Evolutionary conservation across 2,113 vertebrate species (phyloP).

Genomic region (Delphinapterus leucas): DNA sequence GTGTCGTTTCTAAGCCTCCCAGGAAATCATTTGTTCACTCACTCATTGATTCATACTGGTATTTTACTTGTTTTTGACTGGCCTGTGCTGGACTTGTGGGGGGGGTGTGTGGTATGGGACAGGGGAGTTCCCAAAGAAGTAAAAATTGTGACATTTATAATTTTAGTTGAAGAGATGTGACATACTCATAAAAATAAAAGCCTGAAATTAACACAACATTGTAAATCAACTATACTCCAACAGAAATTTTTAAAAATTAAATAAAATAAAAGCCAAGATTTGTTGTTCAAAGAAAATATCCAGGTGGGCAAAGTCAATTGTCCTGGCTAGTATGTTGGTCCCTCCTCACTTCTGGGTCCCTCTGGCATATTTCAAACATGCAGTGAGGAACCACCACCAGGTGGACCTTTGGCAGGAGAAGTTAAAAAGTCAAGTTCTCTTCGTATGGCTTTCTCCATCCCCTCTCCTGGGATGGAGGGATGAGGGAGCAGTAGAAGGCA

Average conservation of each 20-base stretch:
- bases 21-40: background rate
- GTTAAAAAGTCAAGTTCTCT: background rate
- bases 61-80: background rate
- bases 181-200: background rate
- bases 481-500: background rate
- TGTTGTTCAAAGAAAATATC: background rate
- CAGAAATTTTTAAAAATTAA: background rate
- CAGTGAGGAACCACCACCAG: background rate
- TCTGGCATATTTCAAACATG: background rate
- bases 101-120: background rate
- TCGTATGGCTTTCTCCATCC: background rate
- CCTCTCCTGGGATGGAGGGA: background rate
- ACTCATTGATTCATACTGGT: background rate
- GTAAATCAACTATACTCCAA: background rate
- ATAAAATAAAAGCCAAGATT: background rate
- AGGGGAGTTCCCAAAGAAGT: background rate
- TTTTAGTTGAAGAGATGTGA: background rate
- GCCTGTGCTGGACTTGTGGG: background rate
- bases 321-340: background rate
- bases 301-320: background rate
- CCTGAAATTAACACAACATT: background rate
- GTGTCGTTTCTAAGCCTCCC: background rate
- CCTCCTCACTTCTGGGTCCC: background rate
- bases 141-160: background rate
- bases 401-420: background rate